These are phyloP conservation scores for Leptobrachium leishanense DNA, from an alignment of 2,113 vertebrate genomes.

Conservation along the genomic window DNA sequence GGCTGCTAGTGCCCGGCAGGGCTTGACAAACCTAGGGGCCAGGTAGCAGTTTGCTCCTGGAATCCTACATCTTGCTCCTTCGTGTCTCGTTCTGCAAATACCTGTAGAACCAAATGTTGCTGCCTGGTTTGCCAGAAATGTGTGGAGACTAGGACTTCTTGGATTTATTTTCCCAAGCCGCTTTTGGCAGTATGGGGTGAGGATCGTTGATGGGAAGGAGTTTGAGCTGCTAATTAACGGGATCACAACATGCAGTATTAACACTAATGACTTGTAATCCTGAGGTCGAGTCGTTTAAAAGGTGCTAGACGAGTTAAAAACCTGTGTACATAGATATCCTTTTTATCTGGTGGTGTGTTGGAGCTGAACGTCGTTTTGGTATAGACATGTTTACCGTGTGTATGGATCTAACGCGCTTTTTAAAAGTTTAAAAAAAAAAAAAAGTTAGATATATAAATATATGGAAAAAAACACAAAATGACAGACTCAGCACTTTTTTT, in stretches of 20 bases:
- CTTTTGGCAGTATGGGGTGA: too few relatives aligned
- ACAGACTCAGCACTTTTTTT: slow-evolving; percentile 59
- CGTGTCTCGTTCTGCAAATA: too few relatives aligned
- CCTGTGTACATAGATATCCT: slow-evolving; percentile 64
- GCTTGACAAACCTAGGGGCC: too few relatives aligned
- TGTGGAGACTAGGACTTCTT: too few relatives aligned
- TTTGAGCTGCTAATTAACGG: not conserved
- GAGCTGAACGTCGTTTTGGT: slow-evolving; percentile 68
- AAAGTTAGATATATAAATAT: slow-evolving; percentile 17
- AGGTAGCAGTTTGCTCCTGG: too few relatives aligned
- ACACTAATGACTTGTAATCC: slow-evolving; percentile 55
- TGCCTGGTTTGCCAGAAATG: too few relatives aligned
- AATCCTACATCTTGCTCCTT: too few relatives aligned
- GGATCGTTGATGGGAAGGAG: too few relatives aligned
- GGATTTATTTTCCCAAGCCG: too few relatives aligned
- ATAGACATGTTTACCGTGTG: slow-evolving; percentile 64
- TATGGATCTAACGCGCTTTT: slow-evolving; percentile 61
- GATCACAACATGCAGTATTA: slow-evolving; percentile 37
- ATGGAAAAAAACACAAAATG: slow-evolving; percentile 7
- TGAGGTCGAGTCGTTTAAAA: slow-evolving; percentile 1
- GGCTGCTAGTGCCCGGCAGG: too few relatives aligned
- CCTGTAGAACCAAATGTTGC: too few relatives aligned
- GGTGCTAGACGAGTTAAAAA: slow-evolving; percentile 33
- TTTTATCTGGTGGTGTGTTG: slow-evolving; percentile 61
- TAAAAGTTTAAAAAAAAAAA: slow-evolving; percentile 7